Base-by-base conservation (phyloP, 2,797 vertebrate species). In the Sebastes steindachneri region DNA sequence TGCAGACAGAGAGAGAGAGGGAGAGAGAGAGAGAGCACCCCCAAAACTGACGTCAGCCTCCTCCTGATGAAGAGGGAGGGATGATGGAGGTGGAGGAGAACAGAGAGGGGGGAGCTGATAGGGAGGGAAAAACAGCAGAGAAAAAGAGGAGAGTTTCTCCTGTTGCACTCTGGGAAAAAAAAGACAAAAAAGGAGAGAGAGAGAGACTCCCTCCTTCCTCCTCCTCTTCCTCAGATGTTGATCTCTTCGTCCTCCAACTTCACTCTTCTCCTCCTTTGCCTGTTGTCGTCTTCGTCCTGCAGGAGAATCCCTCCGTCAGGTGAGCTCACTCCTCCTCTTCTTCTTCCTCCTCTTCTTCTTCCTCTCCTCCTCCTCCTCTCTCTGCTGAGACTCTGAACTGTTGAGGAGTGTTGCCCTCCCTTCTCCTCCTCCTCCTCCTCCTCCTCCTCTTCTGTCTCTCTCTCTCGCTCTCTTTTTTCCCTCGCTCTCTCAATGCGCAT, bases 401-500 rank as follows among this genome's bases (percentile, higher is more conserved):
- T 83, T 85, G 66, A 78, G 33, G 81, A 84, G 67, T 35, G 67
- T 55, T 54, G 58, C 58, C 59, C 64, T 64, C 81, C 67, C 73
- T 55, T 68, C 72, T 37, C 57, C 59, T 76, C 59, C 59, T 76
- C 59, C 51, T 77, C 62, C 54, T 23, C 51, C 17, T 72, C 73
- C 84, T 3, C 41, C 33, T 35, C 33, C 10, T 35, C 33, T 0
- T 35, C 33, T 12, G 12, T 67, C 86, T 77, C 77, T 81, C 81
- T 84, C n/a, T 29, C 62, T 77, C 79, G 55, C 81, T 82, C 67
- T 80, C 62, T 60, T 71, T 85, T 86, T 80, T 51, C 83, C 75
- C 82, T 87, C 83, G 26, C 89, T 90, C 92, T 91, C 90, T 92
- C 88, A 88, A 93, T 95, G 92, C 92, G 92, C 89, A 92, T 93